Evolutionary conservation across 2,113 vertebrate genomes (phyloP).

Genomic region (Arenaria interpres): DNA sequence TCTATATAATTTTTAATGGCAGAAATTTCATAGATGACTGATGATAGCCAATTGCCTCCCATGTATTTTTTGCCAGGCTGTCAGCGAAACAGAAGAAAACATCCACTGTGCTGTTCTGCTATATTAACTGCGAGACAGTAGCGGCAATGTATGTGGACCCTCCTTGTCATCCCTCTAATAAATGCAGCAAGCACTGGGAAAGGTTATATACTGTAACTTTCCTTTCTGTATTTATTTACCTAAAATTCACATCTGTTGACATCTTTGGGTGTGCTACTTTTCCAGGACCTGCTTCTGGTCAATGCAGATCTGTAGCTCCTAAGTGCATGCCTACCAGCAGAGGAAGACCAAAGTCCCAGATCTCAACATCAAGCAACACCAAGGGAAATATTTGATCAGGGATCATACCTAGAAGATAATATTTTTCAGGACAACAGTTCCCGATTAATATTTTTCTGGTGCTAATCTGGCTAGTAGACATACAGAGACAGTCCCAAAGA

Average conservation of each 20-base stretch:
- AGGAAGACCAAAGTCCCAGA: neutral
- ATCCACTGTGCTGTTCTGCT: neutral
- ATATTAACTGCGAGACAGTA: neutral
- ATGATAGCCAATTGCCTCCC: neutral
- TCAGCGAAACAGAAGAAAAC: neutral
- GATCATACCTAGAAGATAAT: neutral
- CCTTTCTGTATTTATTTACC: neutral
- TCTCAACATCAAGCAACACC: fast-evolving
- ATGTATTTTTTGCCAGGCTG: neutral
- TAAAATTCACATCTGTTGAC: neutral
- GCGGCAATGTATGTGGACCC: fast-evolving
- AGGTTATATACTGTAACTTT: neutral
- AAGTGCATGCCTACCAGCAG: neutral
- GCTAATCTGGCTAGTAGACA: neutral
- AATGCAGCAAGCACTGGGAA: neutral
- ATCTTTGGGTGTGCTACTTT: neutral
- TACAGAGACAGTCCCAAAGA: neutral
- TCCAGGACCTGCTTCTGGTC: neutral
- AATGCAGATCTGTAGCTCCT: neutral
- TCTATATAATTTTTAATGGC: neutral
- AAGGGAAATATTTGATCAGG: neutral
- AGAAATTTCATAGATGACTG: neutral
- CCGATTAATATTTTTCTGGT: neutral
- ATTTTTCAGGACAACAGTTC: neutral
- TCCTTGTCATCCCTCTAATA: neutral